These are phyloP conservation scores for Cheilosia scutellata DNA, from an alignment of 2,888 invertebrate genomes.

Conservation along the genomic window DNA sequence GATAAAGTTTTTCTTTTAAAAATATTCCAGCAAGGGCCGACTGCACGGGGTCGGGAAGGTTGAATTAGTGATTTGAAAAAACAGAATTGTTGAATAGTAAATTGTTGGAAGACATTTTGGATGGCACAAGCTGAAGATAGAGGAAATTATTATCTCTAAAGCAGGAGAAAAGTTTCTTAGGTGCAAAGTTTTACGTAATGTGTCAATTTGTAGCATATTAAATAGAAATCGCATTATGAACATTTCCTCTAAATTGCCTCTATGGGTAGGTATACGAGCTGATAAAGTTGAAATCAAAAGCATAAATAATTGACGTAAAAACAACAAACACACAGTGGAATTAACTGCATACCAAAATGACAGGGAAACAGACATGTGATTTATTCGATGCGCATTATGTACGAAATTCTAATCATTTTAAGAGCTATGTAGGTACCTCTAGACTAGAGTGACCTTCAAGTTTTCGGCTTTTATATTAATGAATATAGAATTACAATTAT, in stretches of 20 bases:
- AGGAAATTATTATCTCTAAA: conserved; percentile 47
- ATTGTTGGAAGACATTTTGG: conserved; percentile 42
- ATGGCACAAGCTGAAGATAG: conserved; percentile 50
- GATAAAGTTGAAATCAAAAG: not conserved
- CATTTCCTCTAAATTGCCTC: not conserved
- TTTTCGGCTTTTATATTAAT: too few relatives aligned
- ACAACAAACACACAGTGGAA: not conserved
- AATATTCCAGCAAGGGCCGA: conserved; percentile 14
- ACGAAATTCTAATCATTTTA: too few relatives aligned
- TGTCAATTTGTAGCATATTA: conserved; percentile 50
- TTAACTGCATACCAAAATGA: too few relatives aligned
- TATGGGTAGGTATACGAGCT: conserved; percentile 1
- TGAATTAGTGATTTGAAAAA: conserved; percentile 62
- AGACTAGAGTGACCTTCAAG: too few relatives aligned
- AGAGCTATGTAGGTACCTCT: too few relatives aligned
- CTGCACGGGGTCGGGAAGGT: conserved; percentile 9
- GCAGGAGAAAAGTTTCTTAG: conserved; percentile 37
- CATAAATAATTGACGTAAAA: not conserved
- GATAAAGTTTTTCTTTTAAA: conserved; percentile 57
- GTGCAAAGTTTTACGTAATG: conserved; percentile 43
- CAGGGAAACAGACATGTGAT: too few relatives aligned
- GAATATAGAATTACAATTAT: too few relatives aligned
- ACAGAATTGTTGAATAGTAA: conserved; percentile 67
- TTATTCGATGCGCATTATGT: too few relatives aligned
- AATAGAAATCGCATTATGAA: conserved; percentile 17